Percentiles rank a stretch among this genome's conserved stretches.
Evolutionary conservation across 2,888 invertebrate genomes (phyloP).

Genomic region (Mamestra brassicae): DNA sequence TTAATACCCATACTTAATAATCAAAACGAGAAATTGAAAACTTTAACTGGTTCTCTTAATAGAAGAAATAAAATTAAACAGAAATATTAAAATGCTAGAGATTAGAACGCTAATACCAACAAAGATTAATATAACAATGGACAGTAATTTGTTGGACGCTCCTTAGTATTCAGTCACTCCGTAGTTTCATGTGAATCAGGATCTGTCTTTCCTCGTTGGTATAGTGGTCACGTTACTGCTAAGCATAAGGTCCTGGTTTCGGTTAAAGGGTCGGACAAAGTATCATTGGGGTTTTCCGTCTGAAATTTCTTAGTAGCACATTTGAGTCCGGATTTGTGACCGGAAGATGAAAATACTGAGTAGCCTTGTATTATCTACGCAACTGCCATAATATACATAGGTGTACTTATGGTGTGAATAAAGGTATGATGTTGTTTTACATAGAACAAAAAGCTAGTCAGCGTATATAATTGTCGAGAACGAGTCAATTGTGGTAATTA

Average conservation of each 20-base stretch:
- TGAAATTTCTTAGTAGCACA: background rate
- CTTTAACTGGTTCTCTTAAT: slow-evolving; percentile 16
- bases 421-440: background rate
- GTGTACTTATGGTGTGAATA: background rate
- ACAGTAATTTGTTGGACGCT: slow-evolving; percentile 24
- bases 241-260: background rate
- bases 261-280: background rate
- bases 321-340: too few relatives aligned
- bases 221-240: background rate
- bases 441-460: slow-evolving; percentile 57
- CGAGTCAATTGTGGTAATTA: slow-evolving; percentile 72
- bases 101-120: background rate
- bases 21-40: background rate
- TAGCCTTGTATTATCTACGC: too few relatives aligned
- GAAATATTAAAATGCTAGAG: background rate
- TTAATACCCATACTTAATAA: background rate
- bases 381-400: background rate
- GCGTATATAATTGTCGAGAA: slow-evolving; percentile 59
- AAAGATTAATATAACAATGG: slow-evolving; percentile 11
- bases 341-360: background rate
- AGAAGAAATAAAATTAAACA: slow-evolving; percentile 26
- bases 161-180: slow-evolving; percentile 4
- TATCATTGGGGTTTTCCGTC: background rate
- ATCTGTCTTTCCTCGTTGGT: slow-evolving; percentile 17
- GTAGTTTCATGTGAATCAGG: background rate